Evolutionary conservation across 2,888 invertebrate genomes (phyloP).

Genomic region (Sympetrum striolatum): DNA sequence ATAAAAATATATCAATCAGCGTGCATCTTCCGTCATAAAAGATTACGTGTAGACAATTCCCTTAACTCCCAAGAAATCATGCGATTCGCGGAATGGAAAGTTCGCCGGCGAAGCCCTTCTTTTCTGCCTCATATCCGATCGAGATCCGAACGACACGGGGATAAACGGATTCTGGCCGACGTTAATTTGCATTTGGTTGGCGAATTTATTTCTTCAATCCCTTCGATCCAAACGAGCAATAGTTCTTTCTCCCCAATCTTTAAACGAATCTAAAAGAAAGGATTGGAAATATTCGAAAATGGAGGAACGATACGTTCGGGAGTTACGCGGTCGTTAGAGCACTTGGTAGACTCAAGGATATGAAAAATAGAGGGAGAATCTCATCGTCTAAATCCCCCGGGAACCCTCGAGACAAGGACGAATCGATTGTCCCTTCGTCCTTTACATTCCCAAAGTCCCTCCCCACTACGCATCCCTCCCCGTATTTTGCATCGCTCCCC

Average conservation of each 20-base stretch:
- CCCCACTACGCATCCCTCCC: background rate
- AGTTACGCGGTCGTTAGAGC: background rate
- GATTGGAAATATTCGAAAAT: background rate
- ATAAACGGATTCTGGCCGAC: background rate
- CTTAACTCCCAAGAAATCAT: background rate
- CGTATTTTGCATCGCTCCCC: background rate
- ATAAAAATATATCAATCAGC: no score
- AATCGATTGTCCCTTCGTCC: background rate
- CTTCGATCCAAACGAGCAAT: background rate
- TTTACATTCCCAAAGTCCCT: background rate
- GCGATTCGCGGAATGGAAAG: background rate
- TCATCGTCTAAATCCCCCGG: background rate
- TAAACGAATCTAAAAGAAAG: background rate
- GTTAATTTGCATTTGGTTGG: background rate
- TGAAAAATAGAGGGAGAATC: background rate
- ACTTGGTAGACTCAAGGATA: background rate
- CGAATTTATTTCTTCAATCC: background rate
- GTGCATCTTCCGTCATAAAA: no score
- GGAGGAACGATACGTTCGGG: background rate
- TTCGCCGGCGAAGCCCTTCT: background rate
- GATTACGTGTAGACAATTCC: background rate
- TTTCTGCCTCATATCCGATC: background rate
- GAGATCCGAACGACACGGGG: background rate
- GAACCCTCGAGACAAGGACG: background rate
- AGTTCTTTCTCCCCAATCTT: background rate